Base-by-base conservation (phyloP, 1,140 invertebrate genomes). In the Pollicipes pollicipes region DNA sequence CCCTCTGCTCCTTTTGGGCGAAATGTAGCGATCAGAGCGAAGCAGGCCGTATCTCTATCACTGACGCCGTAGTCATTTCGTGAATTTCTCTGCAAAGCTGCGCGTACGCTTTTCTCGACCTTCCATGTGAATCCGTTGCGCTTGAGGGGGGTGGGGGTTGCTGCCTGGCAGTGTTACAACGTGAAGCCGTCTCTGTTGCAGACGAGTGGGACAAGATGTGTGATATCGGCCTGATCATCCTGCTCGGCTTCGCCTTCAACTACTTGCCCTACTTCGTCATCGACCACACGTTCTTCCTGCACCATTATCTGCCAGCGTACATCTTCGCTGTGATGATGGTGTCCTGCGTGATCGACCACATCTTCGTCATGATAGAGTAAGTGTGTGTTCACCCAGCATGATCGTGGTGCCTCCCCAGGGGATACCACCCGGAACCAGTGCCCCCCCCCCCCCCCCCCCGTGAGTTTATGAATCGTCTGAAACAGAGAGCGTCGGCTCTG, bases 251-350 rank as follows among this genome's bases (percentile, higher is more conserved):
- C 64, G 78, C 91, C 26, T 79, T 96, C 30, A 91, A 97, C 80
- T 97, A 89, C 77, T 75, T 97, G 68, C 95, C 95, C 3, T 96
- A 91, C 78, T 91, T 95, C 79, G 91, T 96, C 77, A 85, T 92
- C 68, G 95, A 97, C 73, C 83, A 90, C 73, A 96, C 93, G 0
- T 82, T 97, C 24, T 98, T 98, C 78, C 82, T 98, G 68, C 94
- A 98, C 81, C 90, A 97, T 81, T 98, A 98, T 79, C 83, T 98
- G 72, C 92, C 93, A 8, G 93, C 93, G 0, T 90, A 95, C 75
- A 80, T 91, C 3, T 97, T 91, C 77, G 95, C 97, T 82, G 80
- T 93, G 2, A 79, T 96, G 35, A 80, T 95, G 3, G 80, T 89
- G 26, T 86, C 89, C 30, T 88, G 85, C 69, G 81, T 91, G 0